Evolutionary conservation across 2,113 vertebrate species (phyloP).

Genomic region (Sminthopsis crassicaudata): DNA sequence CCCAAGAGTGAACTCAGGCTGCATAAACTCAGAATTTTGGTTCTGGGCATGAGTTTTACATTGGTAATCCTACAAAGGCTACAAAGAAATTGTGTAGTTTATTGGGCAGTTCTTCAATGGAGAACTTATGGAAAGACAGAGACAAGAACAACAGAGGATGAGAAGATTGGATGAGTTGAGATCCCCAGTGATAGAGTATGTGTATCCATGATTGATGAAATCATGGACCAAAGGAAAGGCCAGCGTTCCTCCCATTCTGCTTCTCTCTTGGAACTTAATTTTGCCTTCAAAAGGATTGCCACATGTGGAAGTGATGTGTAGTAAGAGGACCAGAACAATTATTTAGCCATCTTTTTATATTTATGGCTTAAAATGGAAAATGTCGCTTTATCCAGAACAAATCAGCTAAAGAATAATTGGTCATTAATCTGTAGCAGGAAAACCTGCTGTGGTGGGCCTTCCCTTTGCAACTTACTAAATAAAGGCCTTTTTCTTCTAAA

Average conservation of each 20-base stretch:
- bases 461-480: not conserved
- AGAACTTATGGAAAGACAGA: not conserved
- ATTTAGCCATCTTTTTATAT: not conserved
- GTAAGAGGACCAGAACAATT: not conserved
- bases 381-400: not conserved
- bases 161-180: not conserved
- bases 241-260: not conserved
- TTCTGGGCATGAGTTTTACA: not conserved
- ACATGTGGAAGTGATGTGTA: not conserved
- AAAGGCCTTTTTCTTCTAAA: not conserved
- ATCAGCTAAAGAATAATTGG: not conserved
- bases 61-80: not conserved
- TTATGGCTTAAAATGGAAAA: not conserved
- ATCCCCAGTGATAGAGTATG: not conserved
- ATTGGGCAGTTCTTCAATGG: not conserved
- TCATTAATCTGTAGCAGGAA: conserved; percentile 27
- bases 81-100: not conserved
- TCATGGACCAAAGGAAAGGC: not conserved
- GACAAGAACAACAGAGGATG: not conserved
- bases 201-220: not conserved
- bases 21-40: not conserved
- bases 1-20: not conserved
- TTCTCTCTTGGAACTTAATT: not conserved
- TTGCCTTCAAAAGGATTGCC: not conserved
- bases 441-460: not conserved